Base-by-base conservation (phyloP, 2,888 invertebrate genomes). In the Papilio demoleus region DNA sequence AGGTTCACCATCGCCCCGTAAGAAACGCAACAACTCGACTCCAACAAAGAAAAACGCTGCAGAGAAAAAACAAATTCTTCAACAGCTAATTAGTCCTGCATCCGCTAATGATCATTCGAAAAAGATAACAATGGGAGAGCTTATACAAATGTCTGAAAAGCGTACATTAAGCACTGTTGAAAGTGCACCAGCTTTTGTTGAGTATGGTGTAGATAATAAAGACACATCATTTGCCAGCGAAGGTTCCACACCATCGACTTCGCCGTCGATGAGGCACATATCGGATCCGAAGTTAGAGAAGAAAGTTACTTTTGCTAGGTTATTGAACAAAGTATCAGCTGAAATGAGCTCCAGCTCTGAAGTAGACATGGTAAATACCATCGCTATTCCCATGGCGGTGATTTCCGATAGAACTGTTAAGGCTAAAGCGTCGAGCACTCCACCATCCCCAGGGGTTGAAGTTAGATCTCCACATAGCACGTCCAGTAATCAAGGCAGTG, bases 331-430 rank as follows among this genome's bases (percentile, higher is more conserved):
- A 86, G 95, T 96, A 5, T 96, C 96, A 12, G 95, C 95, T 9
- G 96, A 96, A 90, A 96, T 96, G 94, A 96, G 95, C 78, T 95
- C 95, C 0, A 95, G 95, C 67, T 95, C 96, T 0, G 96, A 96
- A 71, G 93, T 95, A 69, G 95, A 95, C 81, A 92, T 93, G 85
- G 91, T 88, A 50, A 92, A 92, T 67, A 93, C 92, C 27, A 93
- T 93, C 75, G 82, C 90, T 1, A 92, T 92, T 59, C 90, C 92
- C 0, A 89, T 92, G 88, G 90, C 92, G 0, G 88, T 92, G 11
- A 87, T 93, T 76, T 81, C 86, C 17, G 83, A 93, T 71, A 85
- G 89, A 74, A 86, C 88, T 4, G 72, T 87, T 68, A 88, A 84
- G 74, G 81, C 86, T 0, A 93, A 91, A 73, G 88, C 93, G 0